A percentile compares a stretch with the other conserved stretches of the same genome.
phyloP scores from a whole-genome alignment of 2,888 invertebrate species.

The Parascotia fuliginaria region DNA sequence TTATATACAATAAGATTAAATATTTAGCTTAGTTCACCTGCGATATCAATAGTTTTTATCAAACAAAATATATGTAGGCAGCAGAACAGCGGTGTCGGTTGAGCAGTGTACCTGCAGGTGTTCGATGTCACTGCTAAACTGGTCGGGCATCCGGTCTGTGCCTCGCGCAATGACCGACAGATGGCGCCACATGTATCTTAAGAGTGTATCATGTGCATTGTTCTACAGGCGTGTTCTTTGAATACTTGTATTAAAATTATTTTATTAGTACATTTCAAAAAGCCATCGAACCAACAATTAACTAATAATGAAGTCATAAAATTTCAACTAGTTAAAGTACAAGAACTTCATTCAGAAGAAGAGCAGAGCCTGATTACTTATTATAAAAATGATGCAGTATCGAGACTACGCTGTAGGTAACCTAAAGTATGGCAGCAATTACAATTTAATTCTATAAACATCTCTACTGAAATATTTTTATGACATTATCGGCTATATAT shows the following conservation, averaged over 20 bases:
- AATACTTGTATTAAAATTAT: not conserved
- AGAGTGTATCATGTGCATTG: conserved; percentile 26
- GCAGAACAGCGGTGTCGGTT: conserved; percentile 50
- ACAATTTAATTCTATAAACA: conserved; percentile 7
- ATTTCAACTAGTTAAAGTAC: too few relatives aligned
- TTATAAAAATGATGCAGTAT: not conserved
- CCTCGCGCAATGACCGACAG: conserved; percentile 63
- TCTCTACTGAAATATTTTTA: conserved; percentile 46
- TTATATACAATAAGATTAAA: not conserved
- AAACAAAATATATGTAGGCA: conserved; percentile 43
- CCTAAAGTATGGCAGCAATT: conserved; percentile 3
- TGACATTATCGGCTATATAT: conserved; percentile 55
- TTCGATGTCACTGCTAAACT: conserved; percentile 78
- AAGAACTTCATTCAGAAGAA: not conserved
- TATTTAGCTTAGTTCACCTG: conserved; percentile 23
- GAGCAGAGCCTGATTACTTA: not conserved
- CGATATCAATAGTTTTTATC: conserved; percentile 29
- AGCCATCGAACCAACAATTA: too few relatives aligned
- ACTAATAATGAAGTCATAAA: too few relatives aligned
- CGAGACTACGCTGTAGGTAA: not conserved
- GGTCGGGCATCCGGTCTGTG: conserved; percentile 80
- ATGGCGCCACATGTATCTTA: conserved; percentile 68
- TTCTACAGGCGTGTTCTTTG: conserved; percentile 1
- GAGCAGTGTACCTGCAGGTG: conserved; percentile 71
- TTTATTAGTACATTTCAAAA: not conserved